A percentile compares a stretch with the other conserved stretches of the same genome.
Conservation (phyloP, 2,888 invertebrate genomes). For the Nomada lathburiana region DNA sequence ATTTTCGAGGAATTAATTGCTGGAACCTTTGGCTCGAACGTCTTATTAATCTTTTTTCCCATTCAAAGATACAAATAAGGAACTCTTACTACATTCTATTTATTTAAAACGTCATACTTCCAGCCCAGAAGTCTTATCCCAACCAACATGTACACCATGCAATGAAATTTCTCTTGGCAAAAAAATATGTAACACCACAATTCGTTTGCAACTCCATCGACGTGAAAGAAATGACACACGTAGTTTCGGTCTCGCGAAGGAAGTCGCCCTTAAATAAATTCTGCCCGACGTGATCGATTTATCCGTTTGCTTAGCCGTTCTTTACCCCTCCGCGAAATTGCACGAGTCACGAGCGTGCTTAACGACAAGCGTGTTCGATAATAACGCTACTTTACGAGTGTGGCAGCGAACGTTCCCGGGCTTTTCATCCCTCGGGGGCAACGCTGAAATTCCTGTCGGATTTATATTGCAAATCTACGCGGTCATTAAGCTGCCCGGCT, state of each 20-base stretch:
- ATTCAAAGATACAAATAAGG: neutral
- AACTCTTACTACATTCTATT: neutral
- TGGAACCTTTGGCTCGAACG: neutral
- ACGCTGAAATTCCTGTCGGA: constrained; percentile 24
- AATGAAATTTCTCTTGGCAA: no score
- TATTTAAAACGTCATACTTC: no score
- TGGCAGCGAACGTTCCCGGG: neutral
- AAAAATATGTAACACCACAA: no score
- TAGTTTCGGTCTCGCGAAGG: no score
- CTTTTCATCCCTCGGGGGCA: constrained; percentile 30
- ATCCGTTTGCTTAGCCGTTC: neutral
- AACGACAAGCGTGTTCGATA: constrained; percentile 25
- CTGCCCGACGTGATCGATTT: constrained; percentile 1
- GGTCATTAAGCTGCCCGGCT: constrained; percentile 33
- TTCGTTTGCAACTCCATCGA: no score
- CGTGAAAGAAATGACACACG: no score
- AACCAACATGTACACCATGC: no score
- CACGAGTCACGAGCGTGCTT: constrained; percentile 15
- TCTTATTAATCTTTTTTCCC: neutral
- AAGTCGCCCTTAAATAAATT: neutral
- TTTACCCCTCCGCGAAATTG: constrained; percentile 3
- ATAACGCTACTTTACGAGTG: constrained; percentile 44
- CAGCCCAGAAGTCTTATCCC: no score
- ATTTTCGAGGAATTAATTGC: neutral
- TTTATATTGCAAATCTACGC: constrained; percentile 43